Percentiles rank a stretch among this genome's conserved stretches.
Conservation (phyloP, 53 echinoderm and acorn worm species). For the Holothuria scabra region DNA sequence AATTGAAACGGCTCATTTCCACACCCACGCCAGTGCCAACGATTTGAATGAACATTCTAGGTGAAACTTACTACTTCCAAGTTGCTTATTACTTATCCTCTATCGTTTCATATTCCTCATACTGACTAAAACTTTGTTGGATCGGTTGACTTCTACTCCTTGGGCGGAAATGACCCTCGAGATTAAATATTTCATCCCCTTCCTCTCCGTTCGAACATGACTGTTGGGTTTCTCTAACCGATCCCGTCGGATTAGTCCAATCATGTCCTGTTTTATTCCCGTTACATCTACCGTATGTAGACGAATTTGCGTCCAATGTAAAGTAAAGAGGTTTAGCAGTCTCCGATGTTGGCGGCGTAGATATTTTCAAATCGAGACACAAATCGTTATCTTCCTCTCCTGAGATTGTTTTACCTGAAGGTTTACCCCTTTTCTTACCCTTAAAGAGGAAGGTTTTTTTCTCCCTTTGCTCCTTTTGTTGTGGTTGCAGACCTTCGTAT, state of each 20-base stretch:
- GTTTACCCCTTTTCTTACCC: neutral
- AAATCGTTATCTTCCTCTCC: neutral
- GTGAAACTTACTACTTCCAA: too few relatives aligned
- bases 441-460: constrained; percentile 34
- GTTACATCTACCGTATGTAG: neutral
- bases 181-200: too few relatives aligned
- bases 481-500: constrained; percentile 20
- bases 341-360: neutral
- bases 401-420: neutral
- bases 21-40: too few relatives aligned
- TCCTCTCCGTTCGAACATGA: too few relatives aligned
- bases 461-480: neutral
- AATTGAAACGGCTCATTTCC: too few relatives aligned
- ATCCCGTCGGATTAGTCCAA: too few relatives aligned
- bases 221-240: too few relatives aligned
- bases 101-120: constrained; percentile 17
- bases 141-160: constrained; percentile 21
- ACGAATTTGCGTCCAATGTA: constrained; percentile 7
- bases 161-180: neutral
- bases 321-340: constrained; percentile 18
- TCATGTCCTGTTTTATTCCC: neutral
- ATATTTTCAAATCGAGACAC: constrained; percentile 4
- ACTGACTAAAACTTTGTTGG: neutral
- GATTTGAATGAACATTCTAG: too few relatives aligned
- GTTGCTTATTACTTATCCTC: neutral